These are phyloP conservation scores for Carettochelys insculpta DNA, from an alignment of 2,113 vertebrate species.

Conservation along the genomic window DNA sequence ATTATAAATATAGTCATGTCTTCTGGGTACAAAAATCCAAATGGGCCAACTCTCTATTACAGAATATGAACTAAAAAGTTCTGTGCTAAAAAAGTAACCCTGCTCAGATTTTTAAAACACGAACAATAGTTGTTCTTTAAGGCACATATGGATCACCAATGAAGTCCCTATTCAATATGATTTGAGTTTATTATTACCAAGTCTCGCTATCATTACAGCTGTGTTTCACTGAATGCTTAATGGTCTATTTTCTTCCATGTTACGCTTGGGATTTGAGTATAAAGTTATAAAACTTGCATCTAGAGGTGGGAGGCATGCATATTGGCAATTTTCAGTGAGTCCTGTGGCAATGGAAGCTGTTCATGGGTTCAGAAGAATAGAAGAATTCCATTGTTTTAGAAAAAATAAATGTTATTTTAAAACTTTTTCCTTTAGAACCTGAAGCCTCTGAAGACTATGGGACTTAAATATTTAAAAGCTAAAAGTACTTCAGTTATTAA, in stretches of 20 bases:
- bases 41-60: not conserved
- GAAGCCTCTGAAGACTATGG: not conserved
- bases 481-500: not conserved
- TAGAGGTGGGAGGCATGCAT: rapidly evolving
- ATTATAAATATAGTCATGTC: not conserved
- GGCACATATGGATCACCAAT: not conserved
- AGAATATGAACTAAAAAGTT: not conserved
- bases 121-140: not conserved
- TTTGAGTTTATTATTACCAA: not conserved
- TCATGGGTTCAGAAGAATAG: not conserved
- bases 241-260: not conserved
- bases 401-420: not conserved
- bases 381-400: not conserved
- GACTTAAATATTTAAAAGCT: not conserved
- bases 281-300: not conserved
- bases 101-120: not conserved
- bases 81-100: not conserved
- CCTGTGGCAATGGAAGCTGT: not conserved
- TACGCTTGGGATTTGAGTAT: not conserved
- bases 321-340: not conserved
- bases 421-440: not conserved
- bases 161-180: not conserved
- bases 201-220: not conserved
- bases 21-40: not conserved
- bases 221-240: not conserved